phyloP scores from a whole-genome alignment of 2,797 vertebrate species.

The Hybognathus amarus region DNA sequence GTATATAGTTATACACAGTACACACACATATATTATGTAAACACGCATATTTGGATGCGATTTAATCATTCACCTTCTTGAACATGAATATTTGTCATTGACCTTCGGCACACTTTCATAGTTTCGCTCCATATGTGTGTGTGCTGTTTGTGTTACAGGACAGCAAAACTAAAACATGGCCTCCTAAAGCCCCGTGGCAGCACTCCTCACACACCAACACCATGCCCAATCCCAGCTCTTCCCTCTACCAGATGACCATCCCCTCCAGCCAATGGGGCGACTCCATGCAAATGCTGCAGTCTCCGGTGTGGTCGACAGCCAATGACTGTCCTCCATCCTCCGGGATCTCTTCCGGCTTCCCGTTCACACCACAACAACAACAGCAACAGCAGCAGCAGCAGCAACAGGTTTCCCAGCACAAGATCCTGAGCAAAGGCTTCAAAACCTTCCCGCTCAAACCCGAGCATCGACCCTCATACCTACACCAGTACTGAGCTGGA shows the following conservation, averaged over 20 bases:
- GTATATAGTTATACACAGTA: too few species aligned
- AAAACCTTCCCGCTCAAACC: constrained; percentile 96
- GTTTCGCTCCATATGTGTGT: neutral
- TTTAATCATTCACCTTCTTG: neutral
- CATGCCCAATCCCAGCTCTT: constrained; percentile 87
- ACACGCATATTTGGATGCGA: too few species aligned
- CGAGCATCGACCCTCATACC: constrained; percentile 93
- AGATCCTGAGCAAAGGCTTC: constrained; percentile 95
- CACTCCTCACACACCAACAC: constrained; percentile 85
- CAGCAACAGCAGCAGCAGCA: constrained; percentile 60
- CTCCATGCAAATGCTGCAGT: constrained; percentile 94
- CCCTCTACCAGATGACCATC: constrained; percentile 90
- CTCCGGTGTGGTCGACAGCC: constrained; percentile 92
- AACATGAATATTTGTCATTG: neutral
- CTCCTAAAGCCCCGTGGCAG: constrained; percentile 98
- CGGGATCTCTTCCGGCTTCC: constrained; percentile 83
- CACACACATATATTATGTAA: too few species aligned
- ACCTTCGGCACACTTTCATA: neutral
- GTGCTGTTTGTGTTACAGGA: constrained; percentile 78
- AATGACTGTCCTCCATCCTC: constrained; percentile 84
- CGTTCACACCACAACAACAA: constrained; percentile 83
- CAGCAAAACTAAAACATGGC: constrained; percentile 99
- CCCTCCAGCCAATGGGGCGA: constrained; percentile 93
- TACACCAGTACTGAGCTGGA: constrained; percentile 91
- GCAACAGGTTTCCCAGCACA: constrained; percentile 78